Base-by-base conservation (phyloP, 2,113 vertebrate genomes). In the Hypomesus transpacificus region DNA sequence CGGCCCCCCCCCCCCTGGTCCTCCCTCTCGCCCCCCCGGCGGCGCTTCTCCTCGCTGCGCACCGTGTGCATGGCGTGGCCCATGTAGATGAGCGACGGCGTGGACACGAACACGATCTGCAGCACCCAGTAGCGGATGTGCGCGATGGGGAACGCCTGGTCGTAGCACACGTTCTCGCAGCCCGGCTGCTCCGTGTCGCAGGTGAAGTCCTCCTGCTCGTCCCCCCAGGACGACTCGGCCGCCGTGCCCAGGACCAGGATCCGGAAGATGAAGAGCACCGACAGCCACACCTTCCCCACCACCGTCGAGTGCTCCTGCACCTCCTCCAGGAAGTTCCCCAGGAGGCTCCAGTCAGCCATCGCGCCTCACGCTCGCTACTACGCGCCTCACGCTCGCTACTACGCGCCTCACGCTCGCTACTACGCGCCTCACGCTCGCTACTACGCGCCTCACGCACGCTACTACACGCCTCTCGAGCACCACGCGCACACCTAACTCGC, bases 91-190 rank as follows among this genome's bases (percentile, higher is more conserved):
- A 99, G 91, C 0, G 95, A 97, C 0, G 97, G 97, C 0, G 96
- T 98, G 75, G 96, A 98, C 3, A 99, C 97, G 0, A 99, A 99
- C 83, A 99, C 96, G 75, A 98, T 95, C 91, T 99, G 97, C 2
- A 99, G 94, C n/a, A 99, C 89, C 97, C 97, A 99, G 66, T 94
- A 99, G 74, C 97, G 92, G 67, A 98, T 96, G 1, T 99, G 97
- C 1, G 97, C 97, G 66, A 99, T 98, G 34, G 97, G 97, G 83
- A 99, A 99, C 3, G 96, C 96, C 58, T 89, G 92, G 89, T 99
- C 97, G 0, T 99, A 99, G 83, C 97, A 99, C 13, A 99, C 97
- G 1, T 99, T 99, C 88, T 95, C 92, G 0, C 97, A 99, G 34
- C 97, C 97, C 0, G 97, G 97, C 85, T 97, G 95, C 18, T 91